Evolutionary conservation across 2,888 invertebrate species (phyloP).

Genomic region (Machimus rusticus): DNA sequence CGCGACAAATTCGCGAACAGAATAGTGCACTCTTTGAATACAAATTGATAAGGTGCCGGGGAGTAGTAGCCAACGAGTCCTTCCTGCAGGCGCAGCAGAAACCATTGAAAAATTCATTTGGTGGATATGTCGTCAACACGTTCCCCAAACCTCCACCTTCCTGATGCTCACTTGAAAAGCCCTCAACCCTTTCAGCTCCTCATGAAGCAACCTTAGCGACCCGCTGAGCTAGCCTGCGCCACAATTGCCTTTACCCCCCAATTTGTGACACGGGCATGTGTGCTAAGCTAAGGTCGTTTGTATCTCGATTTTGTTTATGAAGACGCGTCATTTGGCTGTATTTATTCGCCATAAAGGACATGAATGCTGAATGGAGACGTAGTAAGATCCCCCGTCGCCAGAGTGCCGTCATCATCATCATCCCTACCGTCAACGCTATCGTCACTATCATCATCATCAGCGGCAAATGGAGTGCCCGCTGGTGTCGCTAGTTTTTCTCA

Average conservation of each 20-base stretch:
- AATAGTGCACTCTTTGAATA: slow-evolving; percentile 12
- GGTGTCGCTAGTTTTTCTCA: neutral
- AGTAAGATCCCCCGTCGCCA: slow-evolving; percentile 21
- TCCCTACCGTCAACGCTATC: slow-evolving; percentile 9
- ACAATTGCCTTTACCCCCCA: neutral
- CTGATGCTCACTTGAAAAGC: neutral
- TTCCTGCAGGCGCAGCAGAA: neutral
- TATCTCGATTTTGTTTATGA: slow-evolving; percentile 2
- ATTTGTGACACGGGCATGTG: neutral
- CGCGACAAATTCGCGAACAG: slow-evolving; percentile 13
- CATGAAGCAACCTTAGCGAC: neutral
- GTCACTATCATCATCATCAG: slow-evolving; percentile 25
- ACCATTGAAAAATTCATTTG: slow-evolving; percentile 15
- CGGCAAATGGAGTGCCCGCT: slow-evolving; percentile 8
- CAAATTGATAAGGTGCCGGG: slow-evolving; percentile 4
- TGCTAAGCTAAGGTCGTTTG: neutral
- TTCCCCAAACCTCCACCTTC: neutral
- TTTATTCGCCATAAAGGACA: slow-evolving; percentile 22
- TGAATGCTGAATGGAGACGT: slow-evolving; percentile 22
- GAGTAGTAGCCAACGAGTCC: neutral
- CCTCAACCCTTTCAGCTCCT: neutral
- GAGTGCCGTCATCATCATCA: slow-evolving; percentile 31
- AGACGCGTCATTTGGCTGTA: slow-evolving; percentile 18
- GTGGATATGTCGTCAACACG: neutral
- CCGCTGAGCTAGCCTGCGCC: neutral